Percentiles rank a stretch among this genome's conserved stretches.
Evolutionary conservation across 2,797 vertebrate genomes (phyloP).

Genomic region (Gymnothorax reevesii): DNA sequence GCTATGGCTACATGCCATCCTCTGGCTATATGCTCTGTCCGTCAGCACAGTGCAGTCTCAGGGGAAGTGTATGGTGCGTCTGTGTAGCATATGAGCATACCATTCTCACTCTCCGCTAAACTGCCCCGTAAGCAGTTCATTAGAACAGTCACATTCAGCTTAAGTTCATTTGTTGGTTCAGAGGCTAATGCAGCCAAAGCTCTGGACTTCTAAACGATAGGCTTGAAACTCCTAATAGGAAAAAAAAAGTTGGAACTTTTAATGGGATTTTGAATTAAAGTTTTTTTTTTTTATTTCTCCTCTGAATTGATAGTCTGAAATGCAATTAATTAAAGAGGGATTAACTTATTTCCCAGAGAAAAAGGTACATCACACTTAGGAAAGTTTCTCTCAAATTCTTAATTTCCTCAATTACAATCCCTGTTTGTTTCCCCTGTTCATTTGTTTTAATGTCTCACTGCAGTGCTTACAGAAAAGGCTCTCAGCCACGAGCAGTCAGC

Average conservation of each 20-base stretch:
- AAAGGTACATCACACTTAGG: not conserved
- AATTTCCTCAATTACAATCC: not conserved
- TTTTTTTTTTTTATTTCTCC: not conserved
- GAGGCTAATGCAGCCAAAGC: not conserved
- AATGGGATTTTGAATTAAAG: not conserved
- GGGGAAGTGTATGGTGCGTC: not conserved
- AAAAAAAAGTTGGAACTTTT: slow-evolving; percentile 9
- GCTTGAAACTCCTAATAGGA: not conserved
- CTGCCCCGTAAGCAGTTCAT: not conserved
- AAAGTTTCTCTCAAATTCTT: not conserved
- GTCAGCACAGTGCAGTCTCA: not conserved
- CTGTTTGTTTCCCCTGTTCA: not conserved
- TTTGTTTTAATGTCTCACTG: not conserved
- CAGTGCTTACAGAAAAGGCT: not conserved
- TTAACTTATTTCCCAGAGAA: not conserved
- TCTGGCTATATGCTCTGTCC: not conserved
- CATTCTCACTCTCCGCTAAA: not conserved
- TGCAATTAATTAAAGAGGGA: not conserved
- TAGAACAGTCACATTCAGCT: not conserved
- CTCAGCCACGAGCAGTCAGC: not conserved
- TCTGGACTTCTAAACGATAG: not conserved
- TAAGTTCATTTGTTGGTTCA: not conserved
- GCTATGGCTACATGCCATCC: slow-evolving; percentile 50
- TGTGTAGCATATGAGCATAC: not conserved
- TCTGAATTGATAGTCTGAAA: not conserved